Evolutionary conservation across 2,797 vertebrate genomes (phyloP).

Genomic region (Eulemur mongoz): DNA sequence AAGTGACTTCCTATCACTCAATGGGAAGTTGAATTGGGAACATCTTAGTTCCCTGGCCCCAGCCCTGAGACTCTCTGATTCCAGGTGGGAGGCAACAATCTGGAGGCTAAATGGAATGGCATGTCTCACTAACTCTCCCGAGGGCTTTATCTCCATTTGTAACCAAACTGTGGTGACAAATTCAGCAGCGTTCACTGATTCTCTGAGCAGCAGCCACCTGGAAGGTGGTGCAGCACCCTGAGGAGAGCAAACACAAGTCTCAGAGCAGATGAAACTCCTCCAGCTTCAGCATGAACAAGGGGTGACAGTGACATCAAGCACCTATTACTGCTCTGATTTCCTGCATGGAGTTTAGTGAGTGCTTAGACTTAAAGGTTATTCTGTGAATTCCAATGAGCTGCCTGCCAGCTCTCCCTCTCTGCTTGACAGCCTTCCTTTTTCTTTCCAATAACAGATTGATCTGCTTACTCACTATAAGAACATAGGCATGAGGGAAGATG

Average conservation of each 20-base stretch:
- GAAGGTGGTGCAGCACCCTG: background rate
- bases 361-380: constrained; percentile 68
- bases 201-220: background rate
- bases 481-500: constrained; percentile 19
- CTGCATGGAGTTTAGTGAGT: background rate
- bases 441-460: constrained; percentile 68
- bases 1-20: background rate
- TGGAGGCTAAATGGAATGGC: background rate
- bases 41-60: background rate
- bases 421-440: constrained; percentile 55
- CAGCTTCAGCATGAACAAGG: background rate
- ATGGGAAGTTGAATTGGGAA: background rate
- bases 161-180: constrained; percentile 25
- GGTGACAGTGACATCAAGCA: background rate
- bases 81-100: constrained; percentile 42
- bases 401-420: constrained; percentile 35
- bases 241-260: background rate
- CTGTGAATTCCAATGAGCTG: constrained; percentile 66
- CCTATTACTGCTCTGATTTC: constrained; percentile 17
- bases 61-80: constrained; percentile 48
- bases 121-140: background rate
- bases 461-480: constrained; percentile 63
- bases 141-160: constrained; percentile 29
- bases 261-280: background rate
- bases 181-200: background rate